phyloP scores from a whole-genome alignment of 1,140 invertebrate genomes.

The Pissodes strobi region DNA sequence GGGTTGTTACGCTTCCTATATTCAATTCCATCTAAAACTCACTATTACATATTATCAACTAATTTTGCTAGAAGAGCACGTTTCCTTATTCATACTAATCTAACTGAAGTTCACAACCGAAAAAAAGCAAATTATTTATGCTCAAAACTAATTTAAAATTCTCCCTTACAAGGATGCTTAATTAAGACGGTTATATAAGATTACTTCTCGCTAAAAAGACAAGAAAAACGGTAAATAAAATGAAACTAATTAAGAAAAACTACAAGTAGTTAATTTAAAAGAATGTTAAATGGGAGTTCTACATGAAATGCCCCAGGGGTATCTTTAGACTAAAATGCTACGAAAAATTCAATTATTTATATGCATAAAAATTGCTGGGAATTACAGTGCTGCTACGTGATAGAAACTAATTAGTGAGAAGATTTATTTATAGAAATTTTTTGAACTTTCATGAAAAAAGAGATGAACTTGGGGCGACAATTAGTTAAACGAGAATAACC shows the following conservation, averaged over 20 bases:
- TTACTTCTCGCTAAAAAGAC: neutral
- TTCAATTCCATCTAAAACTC: no score
- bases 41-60: no score
- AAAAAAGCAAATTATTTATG: neutral
- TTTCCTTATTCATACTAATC: no score
- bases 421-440: no score
- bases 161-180: neutral
- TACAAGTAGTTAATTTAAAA: conserved; percentile 20
- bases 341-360: conserved; percentile 24
- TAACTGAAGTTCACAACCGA: no score
- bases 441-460: no score
- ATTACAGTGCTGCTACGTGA: no score
- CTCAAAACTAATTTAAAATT: neutral
- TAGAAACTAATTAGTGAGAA: no score
- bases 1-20: no score
- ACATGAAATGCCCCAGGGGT: neutral
- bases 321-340: neutral
- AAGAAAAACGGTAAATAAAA: conserved; percentile 4
- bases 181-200: neutral
- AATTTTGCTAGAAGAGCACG: no score
- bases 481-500: no score
- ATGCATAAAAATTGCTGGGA: conserved; percentile 13
- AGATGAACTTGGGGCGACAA: no score
- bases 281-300: conserved; percentile 10
- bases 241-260: conserved; percentile 19